These are phyloP conservation scores for Heliconius cydno DNA, from an alignment of 2,888 invertebrate genomes.

Conservation along the genomic window DNA sequence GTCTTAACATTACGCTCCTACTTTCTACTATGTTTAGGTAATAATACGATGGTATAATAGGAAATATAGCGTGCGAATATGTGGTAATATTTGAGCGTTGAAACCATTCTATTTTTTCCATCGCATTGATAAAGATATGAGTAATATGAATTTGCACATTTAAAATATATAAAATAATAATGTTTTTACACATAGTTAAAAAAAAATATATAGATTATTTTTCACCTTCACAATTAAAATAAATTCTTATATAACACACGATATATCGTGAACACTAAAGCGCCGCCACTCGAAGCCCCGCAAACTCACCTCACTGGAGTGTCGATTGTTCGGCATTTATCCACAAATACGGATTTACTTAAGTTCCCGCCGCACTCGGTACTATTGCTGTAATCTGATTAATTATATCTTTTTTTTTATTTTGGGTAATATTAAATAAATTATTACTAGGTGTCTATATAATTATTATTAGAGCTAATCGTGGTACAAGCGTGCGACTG, in stretches of 20 bases:
- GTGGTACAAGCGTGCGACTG: too few species aligned
- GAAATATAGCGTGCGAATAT: too few species aligned
- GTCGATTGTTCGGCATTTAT: slow-evolving; percentile 62
- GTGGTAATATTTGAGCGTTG: too few species aligned
- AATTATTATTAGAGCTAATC: too few species aligned
- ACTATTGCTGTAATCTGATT: slow-evolving; percentile 48
- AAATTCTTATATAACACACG: slow-evolving; percentile 20
- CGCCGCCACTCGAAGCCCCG: slow-evolving; percentile 52
- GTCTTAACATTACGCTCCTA: too few species aligned
- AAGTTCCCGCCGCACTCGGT: slow-evolving; percentile 52
- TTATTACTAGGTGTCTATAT: neutral
- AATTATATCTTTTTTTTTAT: slow-evolving; percentile 48
- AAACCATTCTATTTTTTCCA: too few species aligned
- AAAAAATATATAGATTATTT: neutral
- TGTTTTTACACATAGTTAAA: neutral
- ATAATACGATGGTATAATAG: too few species aligned
- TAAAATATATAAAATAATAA: too few species aligned
- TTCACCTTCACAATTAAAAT: neutral
- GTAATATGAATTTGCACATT: too few species aligned
- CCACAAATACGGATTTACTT: slow-evolving; percentile 78
- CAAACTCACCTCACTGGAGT: slow-evolving; percentile 68
- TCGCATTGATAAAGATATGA: too few species aligned
- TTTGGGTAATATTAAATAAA: slow-evolving; percentile 2
- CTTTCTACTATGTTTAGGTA: too few species aligned
- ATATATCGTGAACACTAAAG: slow-evolving; percentile 58